These are phyloP conservation scores for Tetrapedia diversipes DNA, from an alignment of 2,888 invertebrate species.

Conservation along the genomic window DNA sequence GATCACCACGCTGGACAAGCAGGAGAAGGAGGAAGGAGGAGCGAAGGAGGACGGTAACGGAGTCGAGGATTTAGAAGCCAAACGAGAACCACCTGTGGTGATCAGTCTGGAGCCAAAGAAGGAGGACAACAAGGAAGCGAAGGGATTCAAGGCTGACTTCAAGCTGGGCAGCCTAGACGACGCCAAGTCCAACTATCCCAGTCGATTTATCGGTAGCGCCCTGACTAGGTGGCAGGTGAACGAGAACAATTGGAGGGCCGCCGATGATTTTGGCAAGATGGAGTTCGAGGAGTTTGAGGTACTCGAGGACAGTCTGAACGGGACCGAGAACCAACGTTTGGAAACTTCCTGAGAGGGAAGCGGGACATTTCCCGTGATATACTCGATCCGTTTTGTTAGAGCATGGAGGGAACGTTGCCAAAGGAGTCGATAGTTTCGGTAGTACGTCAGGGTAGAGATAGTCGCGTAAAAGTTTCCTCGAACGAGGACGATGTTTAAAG, in stretches of 20 bases:
- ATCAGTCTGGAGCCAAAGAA: constrained; percentile 83
- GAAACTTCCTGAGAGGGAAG: constrained; percentile 47
- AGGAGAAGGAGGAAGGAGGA: constrained; percentile 82
- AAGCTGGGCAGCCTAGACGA: constrained; percentile 77
- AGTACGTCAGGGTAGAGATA: constrained; percentile 10
- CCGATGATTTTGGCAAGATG: constrained; percentile 90
- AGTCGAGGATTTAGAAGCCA: constrained; percentile 83
- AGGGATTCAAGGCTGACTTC: constrained; percentile 78
- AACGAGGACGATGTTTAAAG: not conserved
- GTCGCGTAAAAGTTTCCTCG: constrained; percentile 2
- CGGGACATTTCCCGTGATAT: not conserved
- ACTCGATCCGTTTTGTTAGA: not conserved
- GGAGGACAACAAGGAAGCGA: constrained; percentile 76
- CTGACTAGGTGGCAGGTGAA: constrained; percentile 81
- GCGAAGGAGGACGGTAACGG: constrained; percentile 85
- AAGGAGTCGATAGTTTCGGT: constrained; percentile 20
- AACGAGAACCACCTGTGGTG: constrained; percentile 83
- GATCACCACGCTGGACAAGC: constrained; percentile 71
- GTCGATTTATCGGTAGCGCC: constrained; percentile 74
- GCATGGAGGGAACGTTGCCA: constrained; percentile 29
- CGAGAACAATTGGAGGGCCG: constrained; percentile 85
- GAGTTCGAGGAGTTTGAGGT: constrained; percentile 93
- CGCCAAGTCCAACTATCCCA: constrained; percentile 67
- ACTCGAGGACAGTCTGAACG: constrained; percentile 86
- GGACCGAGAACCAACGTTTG: constrained; percentile 62